These are phyloP conservation scores for Synodontis membranacea DNA, from an alignment of 2,113 vertebrate species.

Conservation along the genomic window DNA sequence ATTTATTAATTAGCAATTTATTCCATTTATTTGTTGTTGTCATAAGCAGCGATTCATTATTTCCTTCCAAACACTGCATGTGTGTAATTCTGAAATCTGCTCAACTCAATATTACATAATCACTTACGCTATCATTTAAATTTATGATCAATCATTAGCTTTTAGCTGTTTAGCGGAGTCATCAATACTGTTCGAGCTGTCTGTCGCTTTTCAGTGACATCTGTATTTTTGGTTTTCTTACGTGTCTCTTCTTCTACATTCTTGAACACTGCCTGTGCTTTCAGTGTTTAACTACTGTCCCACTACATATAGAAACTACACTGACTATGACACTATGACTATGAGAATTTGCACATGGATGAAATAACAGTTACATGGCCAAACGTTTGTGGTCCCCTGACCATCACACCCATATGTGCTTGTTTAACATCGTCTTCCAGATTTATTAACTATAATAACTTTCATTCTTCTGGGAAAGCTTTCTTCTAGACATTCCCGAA, in stretches of 20 bases:
- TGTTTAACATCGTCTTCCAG: not conserved
- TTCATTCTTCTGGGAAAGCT: not conserved
- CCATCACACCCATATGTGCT: not conserved
- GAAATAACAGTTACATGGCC: not conserved
- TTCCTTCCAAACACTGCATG: not conserved
- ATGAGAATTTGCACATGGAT: not conserved
- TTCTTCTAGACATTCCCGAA: not conserved
- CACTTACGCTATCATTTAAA: not conserved
- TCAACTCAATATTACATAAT: not conserved
- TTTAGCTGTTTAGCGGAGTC: not conserved
- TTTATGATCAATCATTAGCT: not conserved
- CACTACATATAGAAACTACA: not conserved
- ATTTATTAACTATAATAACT: not conserved
- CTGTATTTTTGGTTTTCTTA: not conserved
- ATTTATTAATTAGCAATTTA: not conserved
- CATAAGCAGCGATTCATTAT: not conserved
- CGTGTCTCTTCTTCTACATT: not conserved
- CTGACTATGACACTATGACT: not conserved
- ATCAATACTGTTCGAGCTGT: not conserved
- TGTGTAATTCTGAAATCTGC: not conserved
- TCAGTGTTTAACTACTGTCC: not conserved
- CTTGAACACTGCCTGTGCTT: not conserved
- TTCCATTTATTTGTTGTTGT: not conserved
- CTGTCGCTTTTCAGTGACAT: not conserved
- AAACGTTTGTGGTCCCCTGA: not conserved